Evolutionary conservation across 2,797 vertebrate species (phyloP), one percentile per base, ranked within the genome.

Genomic region (Scarus forsteni): DNA sequence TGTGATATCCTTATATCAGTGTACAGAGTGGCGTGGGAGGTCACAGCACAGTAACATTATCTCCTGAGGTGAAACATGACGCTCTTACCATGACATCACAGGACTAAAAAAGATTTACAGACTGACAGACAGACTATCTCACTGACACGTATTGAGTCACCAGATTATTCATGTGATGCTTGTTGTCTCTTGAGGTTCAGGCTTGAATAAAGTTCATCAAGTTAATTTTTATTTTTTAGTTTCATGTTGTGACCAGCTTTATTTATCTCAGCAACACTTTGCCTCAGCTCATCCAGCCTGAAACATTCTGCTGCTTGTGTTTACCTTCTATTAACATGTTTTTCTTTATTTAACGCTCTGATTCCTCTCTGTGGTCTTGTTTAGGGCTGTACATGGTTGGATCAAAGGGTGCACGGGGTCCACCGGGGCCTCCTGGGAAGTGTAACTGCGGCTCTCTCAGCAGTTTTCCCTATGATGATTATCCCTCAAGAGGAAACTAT

Each of bases 351-450:
- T 18, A 5, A 19, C 38, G 14, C 46, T 10, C 18, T 34, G 51
- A 62, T 16, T 10, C 44, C 40, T 56, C 15, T 54, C 14, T 59
- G 45, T 69, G 13, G 15, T 3, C 18, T 34, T 44, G 85, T 90
- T 65, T 71, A 99, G 98, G 96, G 64, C 93, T 96, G 63, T 94
- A 96, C 48, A 84, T 95, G 89, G 92, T 95, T 88, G 98, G 96
- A 92, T 89, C 95, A 90, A 99, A 99, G 88, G 98, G 98, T 46
- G 95, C 97, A 43, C 94, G 95, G 86, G 98, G 98, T 73, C 89
- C 94, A 79, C 95, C 96, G 14, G 98, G 98, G 35, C 94, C 91
- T 74, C 95, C 96, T 64, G 98, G 98, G 59, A 95, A 94, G 86
- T 99, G 98, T 84, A 92, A 92, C 79, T 99, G 98, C 77, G 94